Conservation (phyloP, 2,113 vertebrate genomes). For the Catharus minimus region DNA sequence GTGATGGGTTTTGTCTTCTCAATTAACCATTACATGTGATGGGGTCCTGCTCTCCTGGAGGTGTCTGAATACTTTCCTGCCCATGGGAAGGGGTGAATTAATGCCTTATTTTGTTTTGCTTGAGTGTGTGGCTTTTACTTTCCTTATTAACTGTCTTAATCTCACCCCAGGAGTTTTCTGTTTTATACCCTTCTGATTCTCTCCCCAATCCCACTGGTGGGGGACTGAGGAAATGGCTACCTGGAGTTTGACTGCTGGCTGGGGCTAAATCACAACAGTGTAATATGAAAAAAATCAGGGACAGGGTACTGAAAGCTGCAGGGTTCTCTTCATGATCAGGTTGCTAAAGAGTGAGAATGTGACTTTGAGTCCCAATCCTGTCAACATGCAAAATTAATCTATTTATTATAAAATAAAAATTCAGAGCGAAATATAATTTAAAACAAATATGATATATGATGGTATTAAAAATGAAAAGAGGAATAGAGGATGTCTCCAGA, state of each 20-base stretch:
- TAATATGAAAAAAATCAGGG: neutral
- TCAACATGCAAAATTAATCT: neutral
- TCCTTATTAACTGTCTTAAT: neutral
- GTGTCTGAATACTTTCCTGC: neutral
- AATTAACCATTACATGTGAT: accelerated
- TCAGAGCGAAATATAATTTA: slow-evolving; percentile 11
- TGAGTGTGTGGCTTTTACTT: neutral
- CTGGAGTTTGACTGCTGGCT: neutral
- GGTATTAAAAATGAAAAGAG: slow-evolving; percentile 35
- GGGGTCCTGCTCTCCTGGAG: neutral
- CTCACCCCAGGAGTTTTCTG: neutral
- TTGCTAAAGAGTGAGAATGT: neutral
- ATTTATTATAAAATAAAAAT: slow-evolving; percentile 29
- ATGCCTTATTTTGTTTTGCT: neutral
- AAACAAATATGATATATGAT: slow-evolving; percentile 10
- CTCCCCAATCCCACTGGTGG: neutral
- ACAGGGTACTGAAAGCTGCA: neutral
- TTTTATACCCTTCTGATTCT: neutral
- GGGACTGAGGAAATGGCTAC: neutral
- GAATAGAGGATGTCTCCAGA: neutral
- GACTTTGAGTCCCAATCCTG: neutral
- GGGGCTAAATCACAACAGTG: neutral
- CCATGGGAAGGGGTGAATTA: neutral
- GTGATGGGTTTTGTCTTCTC: neutral
- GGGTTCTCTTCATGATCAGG: neutral